Evolutionary conservation across 1,140 invertebrate genomes (phyloP), one percentile per base, ranked within the genome.

Genomic region (Babylonia areolata): DNA sequence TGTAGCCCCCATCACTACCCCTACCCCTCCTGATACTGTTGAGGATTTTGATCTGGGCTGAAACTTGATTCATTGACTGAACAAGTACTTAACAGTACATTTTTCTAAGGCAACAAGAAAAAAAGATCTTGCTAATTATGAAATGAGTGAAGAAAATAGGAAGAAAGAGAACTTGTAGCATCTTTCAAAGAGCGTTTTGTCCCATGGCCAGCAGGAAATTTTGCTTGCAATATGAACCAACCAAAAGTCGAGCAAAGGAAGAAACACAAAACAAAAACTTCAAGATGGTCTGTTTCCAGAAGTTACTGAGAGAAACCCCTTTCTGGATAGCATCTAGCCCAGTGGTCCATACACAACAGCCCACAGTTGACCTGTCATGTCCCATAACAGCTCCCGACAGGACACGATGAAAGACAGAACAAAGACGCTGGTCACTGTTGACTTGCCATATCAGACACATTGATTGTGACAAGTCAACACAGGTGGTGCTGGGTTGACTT

Each of bases 291-390:
- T 28, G 28, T 79, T 79, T 28, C 9, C 12, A 42, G 35, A 79
- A 1, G 31, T 20, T 3, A 23, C 40, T 42, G 42, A 46, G 46
- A 79, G 35, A 79, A 39, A 42, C 17, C 23, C 39, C 3, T 23
- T 31, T 39, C n/a, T 42, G 40, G 42, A 31, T 17, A 6, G 3
- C 58, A 20, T 35, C 12, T 33, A 54, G 35, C 20, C 39, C 39
- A 82, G 39, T 69, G 81, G 81, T 82, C 81, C 81, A 82, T 82
- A 82, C 81, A 82, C 64, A 31, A 23, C 35, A 58, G 81, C 37
- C 35, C 71, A 40, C 35, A 40, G 35, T 40, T 28, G 40, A 40
- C 28, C 75, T 15, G 28, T 64, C 58, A 64, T 64, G 58, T 23
- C 28, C 28, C 20, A 12, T n/a, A n/a, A n/a, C 1, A 28, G 58